phyloP scores from a whole-genome alignment of 2,888 invertebrate species.

The Capitulum mitella region DNA sequence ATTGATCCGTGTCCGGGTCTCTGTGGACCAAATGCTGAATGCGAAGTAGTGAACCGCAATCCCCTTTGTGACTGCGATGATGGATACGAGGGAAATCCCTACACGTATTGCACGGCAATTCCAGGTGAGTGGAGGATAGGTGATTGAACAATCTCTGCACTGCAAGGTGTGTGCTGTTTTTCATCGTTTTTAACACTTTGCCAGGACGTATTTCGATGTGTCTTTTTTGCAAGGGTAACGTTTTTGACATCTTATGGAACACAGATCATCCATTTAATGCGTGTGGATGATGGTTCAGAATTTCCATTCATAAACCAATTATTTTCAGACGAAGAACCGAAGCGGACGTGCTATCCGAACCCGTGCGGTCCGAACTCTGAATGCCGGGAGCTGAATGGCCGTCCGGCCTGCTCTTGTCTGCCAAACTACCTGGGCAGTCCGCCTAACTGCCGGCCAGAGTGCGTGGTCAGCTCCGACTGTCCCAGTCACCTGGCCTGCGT shows the following conservation, averaged over 20 bases:
- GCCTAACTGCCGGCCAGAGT: slow-evolving; percentile 70
- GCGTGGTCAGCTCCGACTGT: slow-evolving; percentile 78
- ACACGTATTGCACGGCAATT: slow-evolving; percentile 56
- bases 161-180: no score
- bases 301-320: no score
- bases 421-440: slow-evolving; percentile 68
- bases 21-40: slow-evolving; percentile 48
- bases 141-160: no score
- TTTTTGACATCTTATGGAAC: no score
- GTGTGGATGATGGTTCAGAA: no score
- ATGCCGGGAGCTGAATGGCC: slow-evolving; percentile 63
- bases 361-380: slow-evolving; percentile 65
- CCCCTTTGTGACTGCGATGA: slow-evolving; percentile 71
- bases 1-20: slow-evolving; percentile 32
- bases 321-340: background rate
- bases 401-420: slow-evolving; percentile 74
- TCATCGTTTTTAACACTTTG: no score
- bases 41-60: slow-evolving; percentile 43
- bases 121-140: no score
- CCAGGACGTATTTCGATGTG: no score
- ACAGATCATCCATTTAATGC: no score
- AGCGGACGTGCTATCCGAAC: background rate
- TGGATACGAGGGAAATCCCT: slow-evolving; percentile 61
- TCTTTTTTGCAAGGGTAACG: no score
- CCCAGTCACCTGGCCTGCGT: slow-evolving; percentile 69